Base-by-base conservation (phyloP, 1,140 invertebrate species). In the Achatina immaculata region DNA sequence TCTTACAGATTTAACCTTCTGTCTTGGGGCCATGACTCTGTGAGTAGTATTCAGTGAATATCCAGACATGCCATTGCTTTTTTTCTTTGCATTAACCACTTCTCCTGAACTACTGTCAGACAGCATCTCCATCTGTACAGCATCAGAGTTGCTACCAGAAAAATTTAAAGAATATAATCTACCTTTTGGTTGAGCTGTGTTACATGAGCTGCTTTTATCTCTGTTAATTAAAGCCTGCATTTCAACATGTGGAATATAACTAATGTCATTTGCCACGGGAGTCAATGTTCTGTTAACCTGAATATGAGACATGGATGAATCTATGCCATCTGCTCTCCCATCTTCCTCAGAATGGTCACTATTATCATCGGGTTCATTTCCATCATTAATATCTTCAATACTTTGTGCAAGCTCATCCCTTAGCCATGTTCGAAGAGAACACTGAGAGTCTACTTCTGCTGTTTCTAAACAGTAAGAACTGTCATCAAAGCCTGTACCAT, bases 381-480 rank as follows among this genome's bases (percentile, higher is more conserved):
- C 86, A 83, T 90, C 88, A 74, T 87, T 66, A 38, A 68, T 73
- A 3, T 87, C 83, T 51, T 86, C 73, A 45, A 85, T 85, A 55
- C 89, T 88, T 79, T 89, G 87, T 16, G 89, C 89, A 38, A 93
- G 81, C 81, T 93, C 92, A 73, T 88, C 87, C 82, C 79, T 88
- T 82, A 85, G 85, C 91, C 85, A 92, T 28, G 82, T 76, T 62
- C 87, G 88, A 28, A 89, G 51, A 19, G 7, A 31, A 58, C 34
- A 55, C 16, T 72, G 45, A 11, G 45, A 51, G n/a, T 80, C 78
- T 31, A 80, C 36, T 66, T 80, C 78, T 48, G 78, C 71, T 72
- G 78, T 72, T 40, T 80, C 78, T 36, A 68, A 80, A 2, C 66
- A 80, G 68, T 43, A 80, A 21, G 78, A 80, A 40, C 72, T 71